phyloP scores from a whole-genome alignment of 1,140 invertebrate species.

The Leucophenga varia region DNA sequence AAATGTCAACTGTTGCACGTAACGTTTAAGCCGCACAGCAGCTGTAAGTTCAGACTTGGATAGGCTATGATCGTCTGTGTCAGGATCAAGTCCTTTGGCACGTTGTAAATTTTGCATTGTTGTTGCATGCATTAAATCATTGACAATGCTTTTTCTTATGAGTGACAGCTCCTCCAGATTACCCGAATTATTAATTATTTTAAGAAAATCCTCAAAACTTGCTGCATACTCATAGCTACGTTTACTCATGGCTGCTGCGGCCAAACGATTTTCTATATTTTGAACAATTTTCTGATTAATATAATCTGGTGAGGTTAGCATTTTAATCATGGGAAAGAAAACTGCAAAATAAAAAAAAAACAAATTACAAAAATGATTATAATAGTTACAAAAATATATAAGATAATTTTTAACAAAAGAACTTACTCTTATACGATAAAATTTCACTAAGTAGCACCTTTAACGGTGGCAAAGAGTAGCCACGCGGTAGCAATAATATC shows the following conservation, averaged over 20 bases:
- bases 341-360: slow-evolving; percentile 61
- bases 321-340: slow-evolving; percentile 78
- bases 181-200: slow-evolving; percentile 77
- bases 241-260: slow-evolving; percentile 75
- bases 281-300: slow-evolving; percentile 85
- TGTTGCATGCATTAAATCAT: slow-evolving; percentile 91
- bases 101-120: slow-evolving; percentile 86
- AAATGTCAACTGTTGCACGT: slow-evolving; percentile 79
- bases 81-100: slow-evolving; percentile 72
- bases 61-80: slow-evolving; percentile 63
- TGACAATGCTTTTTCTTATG: slow-evolving; percentile 81
- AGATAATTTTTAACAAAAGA: slow-evolving; percentile 7
- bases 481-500: slow-evolving; percentile 75
- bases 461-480: slow-evolving; percentile 75
- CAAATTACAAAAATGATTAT: background rate
- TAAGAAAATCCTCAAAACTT: slow-evolving; percentile 86
- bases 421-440: slow-evolving; percentile 77
- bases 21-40: slow-evolving; percentile 70
- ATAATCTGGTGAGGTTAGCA: slow-evolving; percentile 85
- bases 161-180: slow-evolving; percentile 82
- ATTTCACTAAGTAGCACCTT: slow-evolving; percentile 81
- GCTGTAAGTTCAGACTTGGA: slow-evolving; percentile 72
- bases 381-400: slow-evolving; percentile 7
- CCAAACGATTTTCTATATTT: slow-evolving; percentile 78
- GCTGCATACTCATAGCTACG: slow-evolving; percentile 85